Conservation (phyloP, 2,113 vertebrate genomes). For the Eclectus roratus region DNA sequence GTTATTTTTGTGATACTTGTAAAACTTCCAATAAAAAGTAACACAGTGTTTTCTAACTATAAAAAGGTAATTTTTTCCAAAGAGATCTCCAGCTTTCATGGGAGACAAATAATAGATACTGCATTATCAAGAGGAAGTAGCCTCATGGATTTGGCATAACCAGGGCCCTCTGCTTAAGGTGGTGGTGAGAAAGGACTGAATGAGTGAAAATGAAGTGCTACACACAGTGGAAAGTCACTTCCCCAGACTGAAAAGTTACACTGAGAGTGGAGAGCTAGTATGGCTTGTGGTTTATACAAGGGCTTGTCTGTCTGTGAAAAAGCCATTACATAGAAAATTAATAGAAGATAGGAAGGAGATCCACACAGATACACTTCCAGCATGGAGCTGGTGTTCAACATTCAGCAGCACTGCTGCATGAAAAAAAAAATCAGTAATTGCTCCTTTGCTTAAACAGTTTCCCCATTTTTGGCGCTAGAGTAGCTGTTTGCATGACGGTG, state of each 20-base stretch:
- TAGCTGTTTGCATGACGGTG: background rate
- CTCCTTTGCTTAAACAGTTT: background rate
- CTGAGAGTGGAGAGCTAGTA: background rate
- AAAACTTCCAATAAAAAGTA: slow-evolving; percentile 23
- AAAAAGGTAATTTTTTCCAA: background rate
- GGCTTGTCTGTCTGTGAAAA: background rate
- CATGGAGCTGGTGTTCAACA: background rate
- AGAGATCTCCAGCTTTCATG: background rate
- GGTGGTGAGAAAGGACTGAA: background rate
- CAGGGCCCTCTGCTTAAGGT: background rate
- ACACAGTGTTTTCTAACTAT: background rate
- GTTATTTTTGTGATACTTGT: background rate
- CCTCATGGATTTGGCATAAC: background rate
- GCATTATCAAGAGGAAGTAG: background rate
- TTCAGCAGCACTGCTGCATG: background rate
- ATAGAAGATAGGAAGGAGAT: background rate
- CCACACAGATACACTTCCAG: background rate
- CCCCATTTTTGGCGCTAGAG: background rate
- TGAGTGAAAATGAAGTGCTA: background rate
- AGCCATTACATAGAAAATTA: background rate
- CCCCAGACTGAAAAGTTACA: background rate
- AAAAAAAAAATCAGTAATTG: background rate
- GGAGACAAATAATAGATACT: background rate
- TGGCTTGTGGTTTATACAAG: background rate
- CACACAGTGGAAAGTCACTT: background rate